Conservation (phyloP, 2,113 vertebrate species). For the Aptenodytes forsteri region DNA sequence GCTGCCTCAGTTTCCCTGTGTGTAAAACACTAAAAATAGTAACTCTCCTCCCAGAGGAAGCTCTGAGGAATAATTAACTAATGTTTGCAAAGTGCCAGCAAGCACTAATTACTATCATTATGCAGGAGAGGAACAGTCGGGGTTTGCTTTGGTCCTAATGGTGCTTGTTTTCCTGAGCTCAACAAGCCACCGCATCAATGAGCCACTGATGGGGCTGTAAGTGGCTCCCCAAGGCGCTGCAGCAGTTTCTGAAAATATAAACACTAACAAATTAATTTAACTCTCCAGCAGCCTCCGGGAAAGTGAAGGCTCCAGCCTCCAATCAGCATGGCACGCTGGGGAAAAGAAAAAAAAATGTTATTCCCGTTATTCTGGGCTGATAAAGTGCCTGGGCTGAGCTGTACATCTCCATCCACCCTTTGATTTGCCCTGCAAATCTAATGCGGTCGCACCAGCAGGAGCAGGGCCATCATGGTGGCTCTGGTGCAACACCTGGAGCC, state of each 20-base stretch:
- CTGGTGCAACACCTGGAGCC: background rate
- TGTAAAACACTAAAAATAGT: background rate
- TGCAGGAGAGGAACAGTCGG: background rate
- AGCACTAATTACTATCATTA: constrained; percentile 47
- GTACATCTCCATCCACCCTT: background rate
- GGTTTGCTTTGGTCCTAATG: constrained; percentile 27
- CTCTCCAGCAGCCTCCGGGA: background rate
- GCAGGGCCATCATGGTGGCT: background rate
- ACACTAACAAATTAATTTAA: constrained; percentile 11
- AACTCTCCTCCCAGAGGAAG: background rate
- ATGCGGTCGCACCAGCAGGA: background rate
- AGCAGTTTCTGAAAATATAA: background rate
- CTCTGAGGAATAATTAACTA: constrained; percentile 26
- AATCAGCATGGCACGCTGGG: background rate
- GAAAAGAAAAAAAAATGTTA: background rate
- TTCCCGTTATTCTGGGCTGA: background rate
- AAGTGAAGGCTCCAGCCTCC: background rate
- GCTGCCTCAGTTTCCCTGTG: constrained; percentile 24
- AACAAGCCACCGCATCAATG: background rate
- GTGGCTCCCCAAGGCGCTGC: background rate
- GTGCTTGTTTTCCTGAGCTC: background rate
- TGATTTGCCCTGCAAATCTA: background rate
- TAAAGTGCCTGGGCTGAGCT: background rate
- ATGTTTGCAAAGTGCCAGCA: background rate
- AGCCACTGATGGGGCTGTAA: constrained; percentile 22